These are phyloP conservation scores for Gisinianus flammeolus DNA, from an alignment of 2,888 invertebrate species.

Conservation along the genomic window DNA sequence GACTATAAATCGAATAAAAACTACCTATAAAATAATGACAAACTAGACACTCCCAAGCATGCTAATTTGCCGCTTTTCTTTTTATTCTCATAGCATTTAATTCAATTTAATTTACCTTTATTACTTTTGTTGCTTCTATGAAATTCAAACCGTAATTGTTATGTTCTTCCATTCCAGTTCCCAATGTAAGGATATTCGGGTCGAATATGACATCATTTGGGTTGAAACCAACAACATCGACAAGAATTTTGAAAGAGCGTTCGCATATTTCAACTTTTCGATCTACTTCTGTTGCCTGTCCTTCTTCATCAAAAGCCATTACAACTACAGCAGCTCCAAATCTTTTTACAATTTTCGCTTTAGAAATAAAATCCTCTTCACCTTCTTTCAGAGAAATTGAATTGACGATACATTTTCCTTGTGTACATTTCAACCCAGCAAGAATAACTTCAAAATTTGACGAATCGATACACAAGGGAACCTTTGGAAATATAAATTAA, in stretches of 20 bases:
- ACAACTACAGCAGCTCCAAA: slow-evolving; percentile 68
- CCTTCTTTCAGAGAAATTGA: slow-evolving; percentile 69
- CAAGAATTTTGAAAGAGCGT: slow-evolving; percentile 65
- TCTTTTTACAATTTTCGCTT: slow-evolving; percentile 64
- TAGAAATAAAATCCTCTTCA: slow-evolving; percentile 65
- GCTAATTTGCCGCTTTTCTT: too few species aligned
- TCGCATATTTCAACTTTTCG: slow-evolving; percentile 67
- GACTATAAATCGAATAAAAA: slow-evolving; percentile 50
- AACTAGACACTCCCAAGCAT: too few species aligned
- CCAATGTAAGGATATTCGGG: slow-evolving; percentile 68
- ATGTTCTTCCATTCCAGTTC: slow-evolving; percentile 69
- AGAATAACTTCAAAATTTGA: slow-evolving; percentile 67
- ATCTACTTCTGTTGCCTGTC: slow-evolving; percentile 65
- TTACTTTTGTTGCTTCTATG: slow-evolving; percentile 64
- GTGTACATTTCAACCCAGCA: slow-evolving; percentile 66
- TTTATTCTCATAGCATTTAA: too few species aligned
- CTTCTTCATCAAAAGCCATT: slow-evolving; percentile 69
- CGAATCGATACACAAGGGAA: slow-evolving; percentile 68
- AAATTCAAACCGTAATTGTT: slow-evolving; percentile 66
- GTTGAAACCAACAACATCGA: slow-evolving; percentile 65
- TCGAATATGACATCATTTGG: slow-evolving; percentile 68
- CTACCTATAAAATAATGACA: too few species aligned
- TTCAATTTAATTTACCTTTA: too few species aligned
- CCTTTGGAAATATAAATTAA: slow-evolving; percentile 59
- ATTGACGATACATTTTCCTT: slow-evolving; percentile 68